Evolutionary conservation across 2,113 vertebrate species (phyloP).

Genomic region (Odocoileus virginianus): DNA sequence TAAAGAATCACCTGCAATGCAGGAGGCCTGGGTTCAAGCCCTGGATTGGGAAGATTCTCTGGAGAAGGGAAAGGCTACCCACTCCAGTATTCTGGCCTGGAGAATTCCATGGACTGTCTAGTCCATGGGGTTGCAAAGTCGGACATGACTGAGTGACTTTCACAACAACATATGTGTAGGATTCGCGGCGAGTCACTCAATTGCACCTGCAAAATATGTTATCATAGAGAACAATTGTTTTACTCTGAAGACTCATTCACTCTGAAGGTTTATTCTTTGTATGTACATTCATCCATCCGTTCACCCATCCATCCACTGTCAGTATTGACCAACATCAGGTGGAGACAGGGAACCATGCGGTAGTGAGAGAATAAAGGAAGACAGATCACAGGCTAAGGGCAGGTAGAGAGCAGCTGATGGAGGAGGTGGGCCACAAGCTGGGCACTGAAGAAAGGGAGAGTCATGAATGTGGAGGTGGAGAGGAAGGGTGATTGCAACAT

Average conservation of each 20-base stretch:
- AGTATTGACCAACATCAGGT: not conserved
- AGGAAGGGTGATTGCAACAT: rapidly evolving
- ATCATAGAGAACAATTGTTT: not conserved
- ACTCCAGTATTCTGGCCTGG: not conserved
- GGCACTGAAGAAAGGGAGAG: not conserved
- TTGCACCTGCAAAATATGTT: not conserved
- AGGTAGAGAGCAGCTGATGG: not conserved
- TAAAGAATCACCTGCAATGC: not conserved
- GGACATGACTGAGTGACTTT: not conserved
- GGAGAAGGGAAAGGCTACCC: not conserved
- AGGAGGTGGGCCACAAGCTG: not conserved
- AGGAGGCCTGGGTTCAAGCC: not conserved
- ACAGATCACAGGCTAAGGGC: not conserved
- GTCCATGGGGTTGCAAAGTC: not conserved
- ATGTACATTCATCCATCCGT: not conserved
- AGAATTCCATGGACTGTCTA: not conserved
- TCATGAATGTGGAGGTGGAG: not conserved
- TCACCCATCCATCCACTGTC: not conserved
- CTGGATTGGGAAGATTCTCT: not conserved
- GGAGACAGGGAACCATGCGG: not conserved
- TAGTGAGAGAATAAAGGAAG: not conserved
- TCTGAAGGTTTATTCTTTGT: not conserved
- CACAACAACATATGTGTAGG: not conserved
- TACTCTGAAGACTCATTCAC: not conserved
- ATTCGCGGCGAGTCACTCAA: not conserved